These are phyloP conservation scores for Campoletis sonorensis DNA, from an alignment of 1,140 invertebrate species.

Conservation along the genomic window DNA sequence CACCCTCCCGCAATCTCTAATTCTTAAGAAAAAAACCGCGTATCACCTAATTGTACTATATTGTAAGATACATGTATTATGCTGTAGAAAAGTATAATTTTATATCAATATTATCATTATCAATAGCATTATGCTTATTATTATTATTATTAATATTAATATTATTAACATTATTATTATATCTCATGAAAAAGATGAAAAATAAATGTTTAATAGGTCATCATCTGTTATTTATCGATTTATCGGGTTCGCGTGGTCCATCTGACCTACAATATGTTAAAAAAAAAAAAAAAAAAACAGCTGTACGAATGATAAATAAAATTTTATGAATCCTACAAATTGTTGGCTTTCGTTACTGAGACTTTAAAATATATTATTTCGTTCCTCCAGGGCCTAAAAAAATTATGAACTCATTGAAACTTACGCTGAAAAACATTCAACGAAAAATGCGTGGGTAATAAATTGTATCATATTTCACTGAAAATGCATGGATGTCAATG, in stretches of 20 bases:
- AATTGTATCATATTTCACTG: too few species aligned
- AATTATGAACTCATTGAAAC: too few species aligned
- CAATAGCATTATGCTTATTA: too few species aligned
- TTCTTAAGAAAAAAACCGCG: neutral
- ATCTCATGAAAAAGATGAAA: neutral
- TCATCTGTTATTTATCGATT: neutral
- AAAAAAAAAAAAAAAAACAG: neutral
- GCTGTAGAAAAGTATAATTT: conserved; percentile 73
- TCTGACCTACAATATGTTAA: neutral
- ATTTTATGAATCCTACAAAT: too few species aligned
- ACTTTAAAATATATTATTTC: too few species aligned
- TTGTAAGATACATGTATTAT: conserved; percentile 57
- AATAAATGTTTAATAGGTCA: conserved; percentile 72
- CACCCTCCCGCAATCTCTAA: neutral
- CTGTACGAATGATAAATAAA: neutral
- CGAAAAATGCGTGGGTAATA: too few species aligned
- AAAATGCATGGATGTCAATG: too few species aligned
- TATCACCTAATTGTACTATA: neutral
- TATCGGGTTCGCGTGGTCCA: neutral
- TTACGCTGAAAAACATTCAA: too few species aligned
- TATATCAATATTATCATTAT: conserved; percentile 50
- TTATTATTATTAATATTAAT: too few species aligned
- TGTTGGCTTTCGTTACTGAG: too few species aligned
- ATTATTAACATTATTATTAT: neutral
- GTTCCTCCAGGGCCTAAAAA: too few species aligned